Conservation (phyloP, 2,888 invertebrate genomes). For the Disparrhopalites patrizii region DNA sequence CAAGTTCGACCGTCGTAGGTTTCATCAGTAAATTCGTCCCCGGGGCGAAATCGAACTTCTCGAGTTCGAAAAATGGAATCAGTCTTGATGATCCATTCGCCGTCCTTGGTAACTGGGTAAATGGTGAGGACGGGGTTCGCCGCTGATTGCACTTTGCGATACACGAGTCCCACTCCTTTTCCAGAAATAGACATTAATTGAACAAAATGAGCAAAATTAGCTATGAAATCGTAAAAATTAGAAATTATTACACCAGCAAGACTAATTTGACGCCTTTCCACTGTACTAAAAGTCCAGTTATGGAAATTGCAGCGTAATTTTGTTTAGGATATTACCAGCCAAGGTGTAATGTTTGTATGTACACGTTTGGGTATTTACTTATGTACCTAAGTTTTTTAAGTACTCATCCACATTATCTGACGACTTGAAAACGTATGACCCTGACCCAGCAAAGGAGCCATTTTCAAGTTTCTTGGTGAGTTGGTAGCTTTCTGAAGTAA, state of each 20-base stretch:
- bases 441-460: slow-evolving; percentile 1
- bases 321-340: too few relatives aligned
- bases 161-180: slow-evolving; percentile 42
- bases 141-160: slow-evolving; percentile 40
- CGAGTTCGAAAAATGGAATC: slow-evolving; percentile 36
- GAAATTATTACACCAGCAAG: too few relatives aligned
- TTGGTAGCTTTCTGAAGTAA: neutral
- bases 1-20: slow-evolving; percentile 41
- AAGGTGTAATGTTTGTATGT: too few relatives aligned
- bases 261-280: too few relatives aligned
- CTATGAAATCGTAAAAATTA: too few relatives aligned
- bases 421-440: slow-evolving; percentile 29
- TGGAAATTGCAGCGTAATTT: too few relatives aligned
- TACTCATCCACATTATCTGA: slow-evolving; percentile 41
- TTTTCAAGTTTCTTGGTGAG: neutral
- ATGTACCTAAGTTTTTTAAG: slow-evolving; percentile 35
- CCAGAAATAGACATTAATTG: neutral
- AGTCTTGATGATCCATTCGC: slow-evolving; percentile 32
- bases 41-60: slow-evolving; percentile 25
- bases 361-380: too few relatives aligned
- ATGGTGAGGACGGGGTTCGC: slow-evolving; percentile 36
- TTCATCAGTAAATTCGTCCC: slow-evolving; percentile 34
- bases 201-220: slow-evolving; percentile 4
- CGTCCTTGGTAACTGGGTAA: slow-evolving; percentile 12
- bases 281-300: too few relatives aligned